phyloP scores from a whole-genome alignment of 2,888 invertebrate genomes.

The Leptopilina syphax region DNA sequence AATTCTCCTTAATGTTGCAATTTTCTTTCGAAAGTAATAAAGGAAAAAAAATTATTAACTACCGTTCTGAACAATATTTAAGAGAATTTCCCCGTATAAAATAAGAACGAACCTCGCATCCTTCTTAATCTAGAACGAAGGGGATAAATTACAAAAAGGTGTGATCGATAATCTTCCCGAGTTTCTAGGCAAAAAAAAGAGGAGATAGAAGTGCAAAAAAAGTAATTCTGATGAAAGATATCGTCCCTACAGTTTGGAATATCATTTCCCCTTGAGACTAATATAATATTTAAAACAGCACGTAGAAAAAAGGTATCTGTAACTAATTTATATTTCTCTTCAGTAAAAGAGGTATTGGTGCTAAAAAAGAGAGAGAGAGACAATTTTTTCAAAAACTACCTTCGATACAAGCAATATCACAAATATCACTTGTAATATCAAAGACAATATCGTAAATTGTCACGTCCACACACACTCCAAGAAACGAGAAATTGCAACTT shows the following conservation, averaged over 20 bases:
- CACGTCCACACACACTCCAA: not conserved
- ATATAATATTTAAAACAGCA: too few species aligned
- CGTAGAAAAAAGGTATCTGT: too few species aligned
- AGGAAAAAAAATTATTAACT: not conserved
- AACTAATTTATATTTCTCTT: slow-evolving; percentile 6
- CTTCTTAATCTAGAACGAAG: slow-evolving; percentile 3
- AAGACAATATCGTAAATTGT: slow-evolving; percentile 9
- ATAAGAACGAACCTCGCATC: not conserved
- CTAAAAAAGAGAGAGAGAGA: not conserved
- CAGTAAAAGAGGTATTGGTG: not conserved
- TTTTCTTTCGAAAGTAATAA: too few species aligned
- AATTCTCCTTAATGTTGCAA: too few species aligned
- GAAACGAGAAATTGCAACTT: not conserved
- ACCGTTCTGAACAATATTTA: not conserved
- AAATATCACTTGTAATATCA: slow-evolving; percentile 13
- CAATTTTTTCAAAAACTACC: slow-evolving; percentile 27
- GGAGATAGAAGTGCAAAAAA: not conserved
- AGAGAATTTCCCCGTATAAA: not conserved
- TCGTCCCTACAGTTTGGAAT: slow-evolving; percentile 45
- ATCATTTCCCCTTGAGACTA: slow-evolving; percentile 24
- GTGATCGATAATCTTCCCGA: slow-evolving; percentile 1
- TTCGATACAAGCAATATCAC: slow-evolving; percentile 19
- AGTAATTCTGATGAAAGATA: slow-evolving; percentile 43
- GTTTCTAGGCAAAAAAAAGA: not conserved
- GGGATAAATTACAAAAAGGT: slow-evolving; percentile 6